A percentile compares a stretch with the other conserved stretches of the same genome.
Evolutionary conservation across 1,140 invertebrate genomes (phyloP).

Genomic region (Cotesia glomerata): DNA sequence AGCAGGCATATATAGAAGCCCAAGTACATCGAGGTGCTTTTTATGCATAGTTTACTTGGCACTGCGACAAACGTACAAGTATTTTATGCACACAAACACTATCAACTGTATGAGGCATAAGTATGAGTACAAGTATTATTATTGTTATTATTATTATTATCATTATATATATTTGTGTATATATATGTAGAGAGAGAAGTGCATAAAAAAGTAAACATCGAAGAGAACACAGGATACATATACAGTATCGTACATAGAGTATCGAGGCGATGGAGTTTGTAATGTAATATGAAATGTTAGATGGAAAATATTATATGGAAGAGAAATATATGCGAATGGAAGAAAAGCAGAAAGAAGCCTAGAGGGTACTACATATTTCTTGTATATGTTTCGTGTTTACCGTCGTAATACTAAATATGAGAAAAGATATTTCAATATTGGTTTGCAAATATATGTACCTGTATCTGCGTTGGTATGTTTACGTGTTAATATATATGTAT

Average conservation of each 20-base stretch:
- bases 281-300: neutral
- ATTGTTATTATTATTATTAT: too few species aligned
- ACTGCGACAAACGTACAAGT: too few species aligned
- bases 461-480: too few species aligned
- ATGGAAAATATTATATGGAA: neutral
- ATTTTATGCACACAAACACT: neutral
- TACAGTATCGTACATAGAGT: neutral
- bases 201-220: neutral
- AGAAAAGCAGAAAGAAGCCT: neutral
- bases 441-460: constrained; percentile 37
- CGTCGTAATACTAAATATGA: constrained; percentile 52
- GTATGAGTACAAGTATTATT: too few species aligned
- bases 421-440: constrained; percentile 56
- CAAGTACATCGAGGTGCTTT: too few species aligned
- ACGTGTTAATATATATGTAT: constrained; percentile 10
- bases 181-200: neutral
- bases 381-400: constrained; percentile 39
- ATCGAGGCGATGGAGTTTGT: neutral
- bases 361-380: neutral
- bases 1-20: too few species aligned
- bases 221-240: neutral
- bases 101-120: too few species aligned
- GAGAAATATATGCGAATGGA: neutral
- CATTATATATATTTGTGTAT: too few species aligned
- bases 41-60: too few species aligned